A percentile compares a stretch with the other conserved stretches of the same genome.
These are phyloP conservation scores for Melanotaenia parkinsoni DNA, from an alignment of 2,797 vertebrate genomes.

Conservation along the genomic window DNA sequence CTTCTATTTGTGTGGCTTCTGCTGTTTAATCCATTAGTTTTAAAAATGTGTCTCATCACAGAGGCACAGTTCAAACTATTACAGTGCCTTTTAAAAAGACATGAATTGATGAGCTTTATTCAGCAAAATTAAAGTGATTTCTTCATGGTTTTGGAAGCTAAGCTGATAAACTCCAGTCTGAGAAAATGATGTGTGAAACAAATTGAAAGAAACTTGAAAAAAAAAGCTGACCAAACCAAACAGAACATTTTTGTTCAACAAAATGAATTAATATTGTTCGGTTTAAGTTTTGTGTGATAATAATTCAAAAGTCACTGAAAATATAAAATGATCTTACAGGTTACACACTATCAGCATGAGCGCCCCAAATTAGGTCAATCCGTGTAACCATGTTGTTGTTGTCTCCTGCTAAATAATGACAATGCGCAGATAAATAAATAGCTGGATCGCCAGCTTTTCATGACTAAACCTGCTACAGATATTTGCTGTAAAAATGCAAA, in stretches of 20 bases:
- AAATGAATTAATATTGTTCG: background rate
- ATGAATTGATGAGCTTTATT: background rate
- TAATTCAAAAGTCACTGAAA: background rate
- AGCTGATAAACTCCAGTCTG: background rate
- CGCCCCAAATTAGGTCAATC: no score
- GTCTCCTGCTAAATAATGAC: background rate
- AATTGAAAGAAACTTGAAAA: background rate
- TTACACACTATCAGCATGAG: no score
- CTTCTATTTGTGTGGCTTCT: no score
- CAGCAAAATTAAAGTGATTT: background rate
- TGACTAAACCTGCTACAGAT: constrained; percentile 1
- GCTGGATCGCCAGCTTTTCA: background rate
- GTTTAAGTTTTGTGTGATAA: background rate
- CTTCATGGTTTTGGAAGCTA: background rate
- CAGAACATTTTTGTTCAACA: background rate
- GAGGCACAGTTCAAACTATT: background rate
- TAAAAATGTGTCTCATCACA: background rate
- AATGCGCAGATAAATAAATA: background rate
- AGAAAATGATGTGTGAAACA: background rate
- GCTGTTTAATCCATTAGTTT: background rate
- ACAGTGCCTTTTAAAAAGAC: background rate
- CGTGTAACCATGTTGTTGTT: background rate
- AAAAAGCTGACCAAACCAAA: background rate
- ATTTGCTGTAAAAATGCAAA: background rate
- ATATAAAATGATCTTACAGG: background rate